Evolutionary conservation across 1,140 invertebrate genomes (phyloP).

Genomic region (Coenobita brevimanus): DNA sequence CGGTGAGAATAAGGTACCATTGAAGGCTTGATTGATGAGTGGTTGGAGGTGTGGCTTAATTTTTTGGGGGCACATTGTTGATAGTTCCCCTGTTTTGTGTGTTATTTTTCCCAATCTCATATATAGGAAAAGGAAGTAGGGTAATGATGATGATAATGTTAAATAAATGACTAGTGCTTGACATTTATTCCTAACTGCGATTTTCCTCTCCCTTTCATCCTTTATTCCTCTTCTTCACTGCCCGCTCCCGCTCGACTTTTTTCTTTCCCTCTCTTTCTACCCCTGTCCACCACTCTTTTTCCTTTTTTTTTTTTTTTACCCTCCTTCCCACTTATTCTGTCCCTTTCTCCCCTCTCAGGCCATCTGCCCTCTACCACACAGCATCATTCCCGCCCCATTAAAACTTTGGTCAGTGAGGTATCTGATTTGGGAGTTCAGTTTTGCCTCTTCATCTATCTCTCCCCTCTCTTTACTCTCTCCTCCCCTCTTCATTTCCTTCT

Average conservation of each 20-base stretch:
- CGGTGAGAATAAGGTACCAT: too few species aligned
- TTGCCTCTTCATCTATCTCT: neutral
- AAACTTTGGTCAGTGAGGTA: slow-evolving; percentile 37
- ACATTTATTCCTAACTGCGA: too few species aligned
- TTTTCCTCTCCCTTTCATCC: neutral
- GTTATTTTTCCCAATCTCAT: too few species aligned
- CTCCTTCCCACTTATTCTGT: neutral
- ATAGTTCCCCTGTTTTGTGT: too few species aligned
- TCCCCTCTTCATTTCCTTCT: too few species aligned
- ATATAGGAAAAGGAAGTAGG: too few species aligned
- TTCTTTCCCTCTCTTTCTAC: neutral
- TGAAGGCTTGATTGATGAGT: too few species aligned
- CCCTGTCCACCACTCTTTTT: neutral
- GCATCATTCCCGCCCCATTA: slow-evolving; percentile 30
- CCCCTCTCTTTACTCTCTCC: too few species aligned
- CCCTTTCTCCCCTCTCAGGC: neutral
- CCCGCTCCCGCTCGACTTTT: neutral
- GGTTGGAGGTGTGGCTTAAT: too few species aligned
- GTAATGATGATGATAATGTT: too few species aligned
- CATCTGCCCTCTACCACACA: slow-evolving; percentile 6
- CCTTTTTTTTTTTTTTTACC: neutral
- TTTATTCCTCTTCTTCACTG: neutral
- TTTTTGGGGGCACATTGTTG: too few species aligned
- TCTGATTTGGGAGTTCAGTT: neutral
- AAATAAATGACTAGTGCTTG: too few species aligned